phyloP scores from a whole-genome alignment of 2,113 vertebrate species.

The Anas platyrhynchos region DNA sequence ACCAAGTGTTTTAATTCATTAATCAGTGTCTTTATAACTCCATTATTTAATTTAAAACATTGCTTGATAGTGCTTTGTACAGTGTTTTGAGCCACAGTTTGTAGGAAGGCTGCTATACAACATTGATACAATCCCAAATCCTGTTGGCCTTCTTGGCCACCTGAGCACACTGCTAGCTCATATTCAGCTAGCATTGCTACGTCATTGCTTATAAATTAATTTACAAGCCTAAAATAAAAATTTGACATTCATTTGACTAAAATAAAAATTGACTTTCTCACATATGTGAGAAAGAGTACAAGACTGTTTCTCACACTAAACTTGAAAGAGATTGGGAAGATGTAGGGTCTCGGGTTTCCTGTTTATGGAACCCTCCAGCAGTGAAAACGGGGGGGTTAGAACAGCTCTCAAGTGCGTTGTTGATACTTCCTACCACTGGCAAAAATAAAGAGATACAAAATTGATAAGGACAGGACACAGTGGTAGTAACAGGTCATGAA shows the following conservation, averaged over 20 bases:
- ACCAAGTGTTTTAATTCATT: conserved; percentile 69
- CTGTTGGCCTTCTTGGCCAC: too few relatives aligned
- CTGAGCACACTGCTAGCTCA: too few relatives aligned
- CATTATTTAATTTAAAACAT: conserved; percentile 53
- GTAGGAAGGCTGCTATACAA: conserved; percentile 18
- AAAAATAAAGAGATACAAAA: neutral
- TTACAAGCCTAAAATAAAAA: conserved; percentile 21
- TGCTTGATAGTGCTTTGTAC: conserved; percentile 51
- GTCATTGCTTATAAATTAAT: neutral
- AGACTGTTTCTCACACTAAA: neutral
- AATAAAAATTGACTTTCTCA: neutral
- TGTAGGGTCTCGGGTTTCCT: neutral
- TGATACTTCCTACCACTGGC: neutral
- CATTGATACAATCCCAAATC: neutral
- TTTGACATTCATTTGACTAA: neutral
- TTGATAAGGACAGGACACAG: neutral
- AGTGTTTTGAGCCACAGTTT: conserved; percentile 39
- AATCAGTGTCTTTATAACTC: conserved; percentile 60
- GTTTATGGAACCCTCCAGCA: neutral
- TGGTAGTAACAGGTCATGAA: neutral
- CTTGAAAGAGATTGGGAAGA: neutral
- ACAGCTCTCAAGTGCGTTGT: neutral
- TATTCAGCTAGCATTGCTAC: neutral
- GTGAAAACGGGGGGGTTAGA: neutral
- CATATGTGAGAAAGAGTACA: neutral